These are phyloP conservation scores for Cephus pulcher DNA, from an alignment of 2,888 invertebrate species.

Conservation along the genomic window DNA sequence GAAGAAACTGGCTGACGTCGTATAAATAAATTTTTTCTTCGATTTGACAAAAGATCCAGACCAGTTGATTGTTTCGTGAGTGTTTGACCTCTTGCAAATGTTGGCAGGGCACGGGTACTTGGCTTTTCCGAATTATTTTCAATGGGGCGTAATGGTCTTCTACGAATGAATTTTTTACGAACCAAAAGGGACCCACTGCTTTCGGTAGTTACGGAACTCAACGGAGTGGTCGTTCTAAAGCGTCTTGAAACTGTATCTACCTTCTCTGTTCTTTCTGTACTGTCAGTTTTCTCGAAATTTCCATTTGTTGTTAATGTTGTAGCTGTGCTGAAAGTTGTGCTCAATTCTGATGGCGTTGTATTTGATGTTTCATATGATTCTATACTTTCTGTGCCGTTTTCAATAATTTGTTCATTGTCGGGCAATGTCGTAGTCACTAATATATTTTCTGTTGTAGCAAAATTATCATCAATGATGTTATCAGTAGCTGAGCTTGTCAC, in stretches of 20 bases:
- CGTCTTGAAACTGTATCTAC: neutral
- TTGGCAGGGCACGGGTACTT: slow-evolving; percentile 17
- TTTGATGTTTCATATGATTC: neutral
- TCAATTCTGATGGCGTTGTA: slow-evolving; percentile 9
- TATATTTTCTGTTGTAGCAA: neutral
- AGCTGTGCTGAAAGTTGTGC: slow-evolving; percentile 16
- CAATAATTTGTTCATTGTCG: neutral
- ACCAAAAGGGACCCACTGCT: slow-evolving; percentile 30
- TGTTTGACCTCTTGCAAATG: slow-evolving; percentile 16
- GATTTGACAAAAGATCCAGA: slow-evolving; percentile 32
- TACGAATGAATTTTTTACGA: slow-evolving; percentile 48
- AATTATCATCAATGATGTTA: neutral
- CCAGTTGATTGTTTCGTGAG: slow-evolving; percentile 24
- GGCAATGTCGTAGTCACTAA: neutral
- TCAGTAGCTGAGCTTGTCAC: neutral
- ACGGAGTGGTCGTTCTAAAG: neutral
- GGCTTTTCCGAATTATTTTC: slow-evolving; percentile 17
- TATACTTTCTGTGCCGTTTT: neutral
- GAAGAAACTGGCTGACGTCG: slow-evolving; percentile 46
- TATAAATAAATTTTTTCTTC: slow-evolving; percentile 48
- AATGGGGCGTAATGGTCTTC: slow-evolving; percentile 31
- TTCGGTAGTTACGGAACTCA: neutral
- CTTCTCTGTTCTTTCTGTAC: neutral
- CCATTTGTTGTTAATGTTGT: slow-evolving; percentile 15
- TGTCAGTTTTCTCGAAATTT: neutral